Evolutionary conservation across 1,140 invertebrate genomes (phyloP).

Genomic region (Brachystomella parvula): DNA sequence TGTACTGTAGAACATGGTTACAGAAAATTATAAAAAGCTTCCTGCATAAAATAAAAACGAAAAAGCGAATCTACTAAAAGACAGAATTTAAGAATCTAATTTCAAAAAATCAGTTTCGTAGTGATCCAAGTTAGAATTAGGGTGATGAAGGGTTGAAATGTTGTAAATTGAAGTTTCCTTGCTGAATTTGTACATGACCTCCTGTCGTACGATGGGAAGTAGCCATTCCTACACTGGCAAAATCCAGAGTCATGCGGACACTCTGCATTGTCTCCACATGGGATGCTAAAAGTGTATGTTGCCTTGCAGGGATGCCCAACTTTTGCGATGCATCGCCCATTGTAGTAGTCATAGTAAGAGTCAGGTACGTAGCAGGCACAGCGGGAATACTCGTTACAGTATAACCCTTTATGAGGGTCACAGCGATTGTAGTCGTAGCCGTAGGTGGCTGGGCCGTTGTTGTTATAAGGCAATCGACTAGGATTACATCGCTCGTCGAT

Average conservation of each 20-base stretch:
- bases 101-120: too few relatives aligned
- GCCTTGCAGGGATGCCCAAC: conserved; percentile 14
- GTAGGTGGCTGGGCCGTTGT: background rate
- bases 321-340: background rate
- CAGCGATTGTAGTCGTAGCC: conserved; percentile 1
- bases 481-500: conserved; percentile 1
- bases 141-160: too few relatives aligned
- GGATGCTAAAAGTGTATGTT: background rate
- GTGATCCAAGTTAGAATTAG: too few relatives aligned
- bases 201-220: background rate
- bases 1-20: too few relatives aligned
- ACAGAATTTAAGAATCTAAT: too few relatives aligned
- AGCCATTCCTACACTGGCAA: conserved; percentile 2
- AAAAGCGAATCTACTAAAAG: too few relatives aligned
- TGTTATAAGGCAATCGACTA: background rate
- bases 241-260: conserved; percentile 1
- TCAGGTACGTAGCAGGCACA: conserved; percentile 3
- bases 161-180: background rate
- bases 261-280: conserved; percentile 8
- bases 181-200: background rate
- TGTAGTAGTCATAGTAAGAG: conserved; percentile 1
- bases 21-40: too few relatives aligned
- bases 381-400: background rate
- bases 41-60: too few relatives aligned
- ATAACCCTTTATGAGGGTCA: background rate